phyloP scores from a whole-genome alignment of 2,797 vertebrate species.

The Echiichthys vipera region DNA sequence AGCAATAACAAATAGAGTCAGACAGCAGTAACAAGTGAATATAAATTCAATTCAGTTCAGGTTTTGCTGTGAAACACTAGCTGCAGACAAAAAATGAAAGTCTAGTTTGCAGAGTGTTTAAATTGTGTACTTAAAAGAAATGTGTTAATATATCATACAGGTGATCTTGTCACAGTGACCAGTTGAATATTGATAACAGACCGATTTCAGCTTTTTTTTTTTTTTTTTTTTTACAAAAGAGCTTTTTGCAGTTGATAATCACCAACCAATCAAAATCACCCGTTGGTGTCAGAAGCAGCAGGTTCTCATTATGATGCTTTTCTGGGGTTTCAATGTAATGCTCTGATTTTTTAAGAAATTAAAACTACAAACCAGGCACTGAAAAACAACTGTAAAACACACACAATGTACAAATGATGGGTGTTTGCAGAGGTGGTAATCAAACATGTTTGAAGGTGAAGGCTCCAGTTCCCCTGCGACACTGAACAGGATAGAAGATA shows the following conservation, averaged over 20 bases:
- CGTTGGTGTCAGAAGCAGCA: slow-evolving; percentile 3
- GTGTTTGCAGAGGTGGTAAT: slow-evolving; percentile 6
- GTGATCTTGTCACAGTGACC: not conserved
- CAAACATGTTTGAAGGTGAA: not conserved
- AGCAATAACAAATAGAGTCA: not conserved
- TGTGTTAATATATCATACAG: not conserved
- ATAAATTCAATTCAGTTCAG: slow-evolving; percentile 5
- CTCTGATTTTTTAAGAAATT: not conserved
- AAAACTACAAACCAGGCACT: not conserved
- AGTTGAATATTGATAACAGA: not conserved
- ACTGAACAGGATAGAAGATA: slow-evolving; percentile 19
- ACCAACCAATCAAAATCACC: slow-evolving; percentile 2
- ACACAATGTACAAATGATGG: not conserved
- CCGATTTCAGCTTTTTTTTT: no score
- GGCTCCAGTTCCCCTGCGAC: not conserved
- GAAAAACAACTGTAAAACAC: not conserved
- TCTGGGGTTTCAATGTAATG: not conserved
- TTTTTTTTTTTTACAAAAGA: not conserved
- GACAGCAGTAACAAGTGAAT: slow-evolving; percentile 12
- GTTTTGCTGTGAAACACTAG: slow-evolving; percentile 2
- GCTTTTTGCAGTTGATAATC: not conserved
- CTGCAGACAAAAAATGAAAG: slow-evolving; percentile 1
- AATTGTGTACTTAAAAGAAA: not conserved
- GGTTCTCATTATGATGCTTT: not conserved
- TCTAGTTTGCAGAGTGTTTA: no score